Percentiles rank a stretch among this genome's conserved stretches.
phyloP scores from a whole-genome alignment of 2,888 invertebrate species.

The Drosophila neotestacea region DNA sequence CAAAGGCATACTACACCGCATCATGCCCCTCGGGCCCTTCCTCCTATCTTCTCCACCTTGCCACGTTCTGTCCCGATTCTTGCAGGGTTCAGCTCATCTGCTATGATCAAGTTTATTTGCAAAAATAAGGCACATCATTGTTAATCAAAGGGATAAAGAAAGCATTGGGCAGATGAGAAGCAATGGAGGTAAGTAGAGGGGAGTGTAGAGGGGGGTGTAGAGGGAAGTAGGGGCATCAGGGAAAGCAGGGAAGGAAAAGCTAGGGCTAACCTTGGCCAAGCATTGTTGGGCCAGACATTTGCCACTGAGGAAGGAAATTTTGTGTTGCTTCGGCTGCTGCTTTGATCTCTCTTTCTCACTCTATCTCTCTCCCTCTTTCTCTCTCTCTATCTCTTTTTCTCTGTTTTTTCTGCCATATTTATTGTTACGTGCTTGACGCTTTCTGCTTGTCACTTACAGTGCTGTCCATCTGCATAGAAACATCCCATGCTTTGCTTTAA shows the following conservation, averaged over 20 bases:
- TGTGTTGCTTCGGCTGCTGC: constrained; percentile 42
- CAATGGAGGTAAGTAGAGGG: not conserved
- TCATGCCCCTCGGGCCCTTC: constrained; percentile 2
- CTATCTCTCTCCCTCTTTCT: constrained; percentile 2
- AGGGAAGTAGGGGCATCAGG: not conserved
- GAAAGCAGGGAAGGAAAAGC: not conserved
- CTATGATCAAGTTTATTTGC: constrained; percentile 63
- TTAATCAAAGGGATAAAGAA: constrained; percentile 66
- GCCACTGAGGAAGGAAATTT: constrained; percentile 56
- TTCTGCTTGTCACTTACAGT: constrained; percentile 23
- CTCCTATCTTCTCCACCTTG: not conserved
- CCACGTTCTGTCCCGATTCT: not conserved
- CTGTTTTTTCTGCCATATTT: constrained; percentile 30
- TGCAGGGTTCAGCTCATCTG: constrained; percentile 8
- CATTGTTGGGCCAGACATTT: constrained; percentile 60
- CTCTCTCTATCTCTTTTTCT: not conserved
- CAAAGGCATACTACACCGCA: not conserved
- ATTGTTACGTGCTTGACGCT: constrained; percentile 50
- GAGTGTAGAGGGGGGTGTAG: not conserved
- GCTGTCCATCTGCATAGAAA: constrained; percentile 22
- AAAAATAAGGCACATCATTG: constrained; percentile 81
- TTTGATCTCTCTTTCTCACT: constrained; percentile 14
- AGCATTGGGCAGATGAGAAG: not conserved
- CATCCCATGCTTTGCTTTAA: not conserved
- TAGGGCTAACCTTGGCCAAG: constrained; percentile 56